phyloP scores from a whole-genome alignment of 2,888 invertebrate genomes.

The Lithophane socia region DNA sequence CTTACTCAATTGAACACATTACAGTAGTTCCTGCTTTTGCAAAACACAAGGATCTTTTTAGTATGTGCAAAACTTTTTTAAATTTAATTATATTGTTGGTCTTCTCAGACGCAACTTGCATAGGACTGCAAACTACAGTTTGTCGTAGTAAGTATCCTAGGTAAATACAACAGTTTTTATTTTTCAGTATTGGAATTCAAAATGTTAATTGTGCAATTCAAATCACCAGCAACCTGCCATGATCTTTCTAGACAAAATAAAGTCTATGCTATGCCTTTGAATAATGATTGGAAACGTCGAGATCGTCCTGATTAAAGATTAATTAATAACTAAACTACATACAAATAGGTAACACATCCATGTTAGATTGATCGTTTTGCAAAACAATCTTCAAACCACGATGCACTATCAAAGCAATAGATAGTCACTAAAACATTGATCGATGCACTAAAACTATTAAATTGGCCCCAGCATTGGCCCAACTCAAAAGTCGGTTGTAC shows the following conservation, averaged over 20 bases:
- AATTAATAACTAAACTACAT: not conserved
- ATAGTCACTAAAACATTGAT: too few relatives aligned
- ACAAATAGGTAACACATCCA: not conserved
- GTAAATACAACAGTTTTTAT: too few relatives aligned
- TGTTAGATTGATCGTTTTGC: slow-evolving; percentile 4
- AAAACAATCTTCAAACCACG: slow-evolving; percentile 12
- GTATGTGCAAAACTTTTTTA: too few relatives aligned
- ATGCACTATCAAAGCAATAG: slow-evolving; percentile 30
- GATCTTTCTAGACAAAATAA: not conserved
- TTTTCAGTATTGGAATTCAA: not conserved
- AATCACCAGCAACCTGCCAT: not conserved
- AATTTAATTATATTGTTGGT: too few relatives aligned
- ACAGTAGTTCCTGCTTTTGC: too few relatives aligned
- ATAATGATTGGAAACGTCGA: not conserved
- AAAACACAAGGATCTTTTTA: too few relatives aligned
- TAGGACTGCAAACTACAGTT: not conserved
- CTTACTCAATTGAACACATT: too few relatives aligned
- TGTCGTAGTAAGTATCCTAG: not conserved
- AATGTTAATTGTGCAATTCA: not conserved
- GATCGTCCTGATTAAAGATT: not conserved
- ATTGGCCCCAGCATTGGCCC: slow-evolving; percentile 57
- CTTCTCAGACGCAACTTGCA: not conserved
- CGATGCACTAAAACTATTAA: slow-evolving; percentile 27
- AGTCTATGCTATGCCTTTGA: not conserved
- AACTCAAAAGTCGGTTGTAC: slow-evolving; percentile 61